A percentile compares a stretch with the other conserved stretches of the same genome.
phyloP scores from a whole-genome alignment of 2,888 invertebrate species.

The Rapana venosa region DNA sequence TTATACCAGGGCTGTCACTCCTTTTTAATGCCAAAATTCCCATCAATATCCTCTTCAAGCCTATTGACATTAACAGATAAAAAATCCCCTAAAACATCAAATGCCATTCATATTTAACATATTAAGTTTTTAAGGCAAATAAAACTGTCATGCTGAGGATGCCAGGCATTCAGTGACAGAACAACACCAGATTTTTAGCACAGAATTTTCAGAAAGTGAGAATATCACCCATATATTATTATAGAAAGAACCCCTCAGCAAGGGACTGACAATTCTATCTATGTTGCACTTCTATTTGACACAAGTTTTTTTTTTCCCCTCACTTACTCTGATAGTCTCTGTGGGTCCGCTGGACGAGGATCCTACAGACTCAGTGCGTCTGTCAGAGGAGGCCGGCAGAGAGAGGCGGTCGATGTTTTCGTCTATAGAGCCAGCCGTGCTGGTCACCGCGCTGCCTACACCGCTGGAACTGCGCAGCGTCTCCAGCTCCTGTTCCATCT shows the following conservation, averaged over 20 bases:
- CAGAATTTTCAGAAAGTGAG: no score
- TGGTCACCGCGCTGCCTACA: constrained; percentile 46
- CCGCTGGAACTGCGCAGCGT: constrained; percentile 47
- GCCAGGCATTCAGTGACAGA: no score
- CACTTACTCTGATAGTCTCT: constrained; percentile 51
- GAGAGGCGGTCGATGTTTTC: constrained; percentile 62
- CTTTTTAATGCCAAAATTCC: no score
- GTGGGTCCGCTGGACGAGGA: constrained; percentile 45
- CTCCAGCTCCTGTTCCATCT: constrained; percentile 66
- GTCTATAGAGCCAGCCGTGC: constrained; percentile 63
- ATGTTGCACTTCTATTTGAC: not conserved
- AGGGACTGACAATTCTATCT: not conserved
- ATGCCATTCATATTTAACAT: no score
- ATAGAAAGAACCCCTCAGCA: not conserved
- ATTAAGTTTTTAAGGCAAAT: no score
- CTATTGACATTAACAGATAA: no score
- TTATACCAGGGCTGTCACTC: no score
- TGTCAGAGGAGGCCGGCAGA: constrained; percentile 42
- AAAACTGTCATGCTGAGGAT: no score
- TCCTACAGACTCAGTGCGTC: constrained; percentile 51
- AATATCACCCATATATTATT: no score
- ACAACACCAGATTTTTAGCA: no score
- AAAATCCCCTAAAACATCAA: no score
- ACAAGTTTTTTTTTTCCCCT: not conserved
- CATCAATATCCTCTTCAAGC: no score